Conservation (phyloP, 2,113 vertebrate species). For the Pavo muticus region DNA sequence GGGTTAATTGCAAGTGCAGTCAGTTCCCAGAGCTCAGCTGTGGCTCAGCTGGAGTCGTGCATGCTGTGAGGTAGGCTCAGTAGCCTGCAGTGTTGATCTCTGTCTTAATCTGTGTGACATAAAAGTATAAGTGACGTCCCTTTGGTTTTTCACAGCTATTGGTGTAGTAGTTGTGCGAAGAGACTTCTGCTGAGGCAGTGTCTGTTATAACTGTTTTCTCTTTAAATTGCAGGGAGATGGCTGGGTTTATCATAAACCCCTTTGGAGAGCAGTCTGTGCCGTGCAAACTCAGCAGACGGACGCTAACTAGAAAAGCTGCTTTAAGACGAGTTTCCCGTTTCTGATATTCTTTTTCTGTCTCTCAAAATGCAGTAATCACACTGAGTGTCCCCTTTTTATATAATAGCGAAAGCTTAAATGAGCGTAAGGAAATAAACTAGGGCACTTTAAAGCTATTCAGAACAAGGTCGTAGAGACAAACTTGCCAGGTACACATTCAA, state of each 20-base stretch:
- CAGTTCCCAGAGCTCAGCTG: rapidly evolving
- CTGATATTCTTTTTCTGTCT: conserved; percentile 56
- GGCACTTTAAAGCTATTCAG: conserved; percentile 69
- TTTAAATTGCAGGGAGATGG: conserved; percentile 88
- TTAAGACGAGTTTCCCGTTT: conserved; percentile 65
- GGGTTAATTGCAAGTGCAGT: neutral
- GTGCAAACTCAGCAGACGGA: conserved; percentile 75
- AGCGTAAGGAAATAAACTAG: conserved; percentile 70
- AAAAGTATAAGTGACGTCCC: neutral
- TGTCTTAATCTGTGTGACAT: neutral
- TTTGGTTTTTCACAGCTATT: neutral
- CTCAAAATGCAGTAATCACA: conserved; percentile 64
- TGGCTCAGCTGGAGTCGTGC: neutral
- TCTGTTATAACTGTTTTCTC: conserved; percentile 24
- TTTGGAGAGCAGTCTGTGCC: conserved; percentile 87
- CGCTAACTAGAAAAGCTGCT: conserved; percentile 42
- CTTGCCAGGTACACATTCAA: conserved; percentile 62
- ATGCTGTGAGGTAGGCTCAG: neutral
- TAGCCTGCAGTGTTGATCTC: neutral
- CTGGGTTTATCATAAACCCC: conserved; percentile 93
- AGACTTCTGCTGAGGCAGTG: neutral
- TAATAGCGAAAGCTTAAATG: conserved; percentile 68
- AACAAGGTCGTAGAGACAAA: conserved; percentile 56
- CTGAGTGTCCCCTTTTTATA: conserved; percentile 74
- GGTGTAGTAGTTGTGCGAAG: neutral